Base-by-base conservation (phyloP, 2,113 vertebrate genomes). In the Paraplagusia blochii region DNA sequence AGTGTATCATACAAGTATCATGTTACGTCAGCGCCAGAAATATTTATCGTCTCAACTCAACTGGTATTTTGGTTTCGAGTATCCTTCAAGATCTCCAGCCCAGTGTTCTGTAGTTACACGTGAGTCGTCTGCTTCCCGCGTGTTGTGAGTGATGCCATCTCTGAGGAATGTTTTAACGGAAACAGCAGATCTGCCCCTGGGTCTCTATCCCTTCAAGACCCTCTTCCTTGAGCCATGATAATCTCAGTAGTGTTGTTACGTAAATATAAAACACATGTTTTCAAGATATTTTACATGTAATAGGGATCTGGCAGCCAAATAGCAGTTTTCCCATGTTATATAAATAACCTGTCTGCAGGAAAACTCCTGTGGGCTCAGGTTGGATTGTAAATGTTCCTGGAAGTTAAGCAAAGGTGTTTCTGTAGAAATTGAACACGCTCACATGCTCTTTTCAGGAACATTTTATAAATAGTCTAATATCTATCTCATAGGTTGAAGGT, bases 161-260 rank as follows among this genome's bases (percentile, higher is more conserved):
- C 36, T 39, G 8, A 74, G 62, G 71, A 85, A 85, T 83, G 74
- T 66, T 62, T 29, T 38, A 22, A 58, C 46, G 59, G 58, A 58
- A 58, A 67, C 43, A 61, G 38, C 49, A 22, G 62, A 35, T 55
- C 16, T 33, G 54, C 46, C 35, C 68, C 53, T 47, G n/a, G 61
- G 52, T 49, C 53, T 34, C 53, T 36, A 42, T 46, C 62, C 19
- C 57, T 55, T 38, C 43, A 45, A 39, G 66, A 58, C 67, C 13
- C 10, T 7, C 11, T 45, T 15, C 4, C 10, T 12, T 22, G 22
- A 65, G 6, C 11, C 35, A 5, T 33, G 40, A 1, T 14, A 9
- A 17, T 1, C 1, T 18, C 15, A 2, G 16, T 44, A 13, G 6
- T 15, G 44, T 43, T 15, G 11, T 43, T 7, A 11, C 18, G 4